A percentile compares a stretch with the other conserved stretches of the same genome.
Conservation (phyloP, 2,888 invertebrate species). For the Charanyca ferruginea region DNA sequence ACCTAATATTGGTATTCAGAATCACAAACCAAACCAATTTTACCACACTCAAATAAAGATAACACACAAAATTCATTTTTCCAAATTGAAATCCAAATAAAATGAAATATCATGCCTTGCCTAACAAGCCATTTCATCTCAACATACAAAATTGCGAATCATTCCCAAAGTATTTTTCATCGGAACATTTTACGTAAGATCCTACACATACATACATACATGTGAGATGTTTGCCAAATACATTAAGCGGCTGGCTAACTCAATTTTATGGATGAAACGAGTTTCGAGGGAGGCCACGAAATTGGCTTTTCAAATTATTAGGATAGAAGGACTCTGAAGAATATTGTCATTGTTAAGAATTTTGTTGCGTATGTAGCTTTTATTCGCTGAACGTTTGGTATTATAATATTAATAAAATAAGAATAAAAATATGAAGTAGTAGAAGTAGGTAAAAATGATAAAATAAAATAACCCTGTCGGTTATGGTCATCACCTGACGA, state of each 20-base stretch:
- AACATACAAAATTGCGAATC: slow-evolving; percentile 55
- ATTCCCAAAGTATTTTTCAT: slow-evolving; percentile 53
- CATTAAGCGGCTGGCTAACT: slow-evolving; percentile 83
- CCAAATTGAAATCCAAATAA: slow-evolving; percentile 59
- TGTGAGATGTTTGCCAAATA: slow-evolving; percentile 80
- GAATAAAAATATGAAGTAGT: neutral
- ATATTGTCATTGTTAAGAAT: slow-evolving; percentile 62
- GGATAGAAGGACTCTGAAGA: slow-evolving; percentile 65
- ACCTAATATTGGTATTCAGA: neutral
- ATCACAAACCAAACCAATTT: slow-evolving; percentile 8
- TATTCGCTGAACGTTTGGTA: neutral
- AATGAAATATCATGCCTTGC: slow-evolving; percentile 49
- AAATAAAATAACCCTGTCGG: neutral
- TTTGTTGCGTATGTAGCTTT: slow-evolving; percentile 29
- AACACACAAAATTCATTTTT: slow-evolving; percentile 16
- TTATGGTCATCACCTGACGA: no score
- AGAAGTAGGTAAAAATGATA: neutral
- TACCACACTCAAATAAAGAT: slow-evolving; percentile 4
- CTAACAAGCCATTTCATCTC: slow-evolving; percentile 49
- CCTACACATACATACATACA: slow-evolving; percentile 29
- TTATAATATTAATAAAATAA: neutral
- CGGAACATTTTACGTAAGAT: slow-evolving; percentile 29
- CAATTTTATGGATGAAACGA: slow-evolving; percentile 83
- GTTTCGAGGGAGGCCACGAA: slow-evolving; percentile 71
- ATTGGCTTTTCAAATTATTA: slow-evolving; percentile 76